Evolutionary conservation across 2,113 vertebrate genomes (phyloP).

Genomic region (Montifringilla adamsi): DNA sequence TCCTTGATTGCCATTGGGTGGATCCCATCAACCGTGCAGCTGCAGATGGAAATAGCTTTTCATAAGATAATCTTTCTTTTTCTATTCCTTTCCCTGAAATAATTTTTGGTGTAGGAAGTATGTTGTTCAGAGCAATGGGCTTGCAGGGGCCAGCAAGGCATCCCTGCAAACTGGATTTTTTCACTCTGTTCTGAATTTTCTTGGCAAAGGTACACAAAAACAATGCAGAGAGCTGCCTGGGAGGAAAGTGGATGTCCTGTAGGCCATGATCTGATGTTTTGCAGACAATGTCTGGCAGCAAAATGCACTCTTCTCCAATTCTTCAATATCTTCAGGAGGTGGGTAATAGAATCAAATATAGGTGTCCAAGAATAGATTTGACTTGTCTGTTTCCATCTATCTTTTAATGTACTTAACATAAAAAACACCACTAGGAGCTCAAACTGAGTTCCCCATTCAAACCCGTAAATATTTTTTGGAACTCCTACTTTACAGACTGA

Average conservation of each 20-base stretch:
- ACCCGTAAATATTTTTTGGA: not conserved
- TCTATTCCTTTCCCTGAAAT: not conserved
- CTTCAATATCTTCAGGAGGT: not conserved
- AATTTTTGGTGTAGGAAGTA: not conserved
- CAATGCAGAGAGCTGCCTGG: not conserved
- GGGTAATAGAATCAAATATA: not conserved
- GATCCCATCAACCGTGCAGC: not conserved
- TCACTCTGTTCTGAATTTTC: not conserved
- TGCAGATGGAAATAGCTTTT: not conserved
- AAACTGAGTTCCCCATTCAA: not conserved
- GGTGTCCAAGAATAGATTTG: not conserved
- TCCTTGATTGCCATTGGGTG: not conserved
- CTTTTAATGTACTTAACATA: not conserved
- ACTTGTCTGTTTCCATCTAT: not conserved
- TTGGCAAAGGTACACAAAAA: constrained; percentile 10
- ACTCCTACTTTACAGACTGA: not conserved
- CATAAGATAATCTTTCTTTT: not conserved
- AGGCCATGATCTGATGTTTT: not conserved
- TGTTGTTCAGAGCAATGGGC: not conserved
- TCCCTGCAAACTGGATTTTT: constrained; percentile 11
- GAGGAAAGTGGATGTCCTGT: not conserved
- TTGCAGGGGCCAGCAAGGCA: not conserved
- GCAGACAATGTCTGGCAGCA: constrained; percentile 8
- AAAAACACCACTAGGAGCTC: not conserved
- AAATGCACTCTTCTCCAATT: not conserved